Evolutionary conservation across 1,140 invertebrate species (phyloP).

Genomic region (Pectinophora gossypiella): DNA sequence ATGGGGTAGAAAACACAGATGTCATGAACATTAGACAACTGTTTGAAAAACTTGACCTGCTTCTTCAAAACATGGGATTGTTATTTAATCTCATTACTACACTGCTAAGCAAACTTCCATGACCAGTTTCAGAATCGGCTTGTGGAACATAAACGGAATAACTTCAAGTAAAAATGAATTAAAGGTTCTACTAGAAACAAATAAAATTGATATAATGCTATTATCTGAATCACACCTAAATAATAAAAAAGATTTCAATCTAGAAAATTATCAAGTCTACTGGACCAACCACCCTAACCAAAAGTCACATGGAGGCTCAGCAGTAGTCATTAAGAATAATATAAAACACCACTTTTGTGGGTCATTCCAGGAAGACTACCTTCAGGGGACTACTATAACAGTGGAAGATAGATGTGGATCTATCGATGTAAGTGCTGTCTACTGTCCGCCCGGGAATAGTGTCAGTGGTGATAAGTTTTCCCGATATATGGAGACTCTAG

Average conservation of each 20-base stretch:
- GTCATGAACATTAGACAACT: too few species aligned
- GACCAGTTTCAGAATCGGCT: background rate
- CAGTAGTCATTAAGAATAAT: background rate
- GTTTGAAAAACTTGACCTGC: too few species aligned
- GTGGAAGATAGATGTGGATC: background rate
- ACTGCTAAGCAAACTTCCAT: too few species aligned
- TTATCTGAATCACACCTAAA: conserved; percentile 4
- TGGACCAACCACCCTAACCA: conserved; percentile 5
- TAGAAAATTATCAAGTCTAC: conserved; percentile 6
- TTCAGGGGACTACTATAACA: conserved; percentile 5
- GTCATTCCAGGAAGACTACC: background rate
- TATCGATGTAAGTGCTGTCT: conserved; percentile 2
- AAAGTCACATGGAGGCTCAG: conserved; percentile 2
- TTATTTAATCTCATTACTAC: too few species aligned
- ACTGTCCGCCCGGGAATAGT: conserved; percentile 2
- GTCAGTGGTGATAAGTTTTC: background rate
- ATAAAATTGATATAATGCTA: conserved; percentile 5
- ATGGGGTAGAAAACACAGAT: too few species aligned
- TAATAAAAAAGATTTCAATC: background rate
- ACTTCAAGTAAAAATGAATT: conserved; percentile 1
- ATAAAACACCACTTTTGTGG: background rate
- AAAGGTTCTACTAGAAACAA: background rate
- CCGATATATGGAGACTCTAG: conserved; percentile 14
- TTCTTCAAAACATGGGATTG: too few species aligned
- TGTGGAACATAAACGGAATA: conserved; percentile 6